Evolutionary conservation across 1,140 invertebrate genomes (phyloP).

Genomic region (Dufourea novaeangliae): DNA sequence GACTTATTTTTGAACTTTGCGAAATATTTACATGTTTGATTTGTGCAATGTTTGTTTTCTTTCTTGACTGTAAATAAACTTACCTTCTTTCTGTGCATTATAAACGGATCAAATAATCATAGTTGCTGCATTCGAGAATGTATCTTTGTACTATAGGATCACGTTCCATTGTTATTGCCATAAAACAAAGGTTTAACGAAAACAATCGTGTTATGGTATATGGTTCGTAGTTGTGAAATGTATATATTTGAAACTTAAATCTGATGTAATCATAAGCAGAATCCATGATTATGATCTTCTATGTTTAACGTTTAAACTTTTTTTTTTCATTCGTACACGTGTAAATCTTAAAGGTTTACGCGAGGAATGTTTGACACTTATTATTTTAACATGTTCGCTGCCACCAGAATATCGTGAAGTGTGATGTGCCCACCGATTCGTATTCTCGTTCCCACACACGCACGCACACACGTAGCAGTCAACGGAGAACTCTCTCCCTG

Average conservation of each 20-base stretch:
- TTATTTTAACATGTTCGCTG: too few species aligned
- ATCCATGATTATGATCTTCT: conserved; percentile 12
- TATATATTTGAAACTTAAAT: conserved; percentile 12
- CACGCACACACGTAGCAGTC: too few species aligned
- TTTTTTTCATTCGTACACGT: background rate
- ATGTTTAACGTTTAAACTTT: background rate
- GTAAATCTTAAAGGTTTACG: background rate
- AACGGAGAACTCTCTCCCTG: too few species aligned
- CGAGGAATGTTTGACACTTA: background rate
- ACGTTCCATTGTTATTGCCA: background rate
- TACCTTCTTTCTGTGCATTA: conserved; percentile 29
- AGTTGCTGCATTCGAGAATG: conserved; percentile 8
- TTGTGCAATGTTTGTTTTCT: background rate
- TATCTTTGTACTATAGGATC: background rate
- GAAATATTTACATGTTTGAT: background rate
- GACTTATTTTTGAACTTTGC: conserved; percentile 3
- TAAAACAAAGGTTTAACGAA: conserved; percentile 4
- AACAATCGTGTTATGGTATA: background rate
- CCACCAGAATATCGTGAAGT: too few species aligned
- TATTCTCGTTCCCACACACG: too few species aligned
- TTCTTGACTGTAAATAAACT: conserved; percentile 31
- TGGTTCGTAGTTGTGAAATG: background rate
- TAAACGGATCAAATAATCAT: conserved; percentile 33
- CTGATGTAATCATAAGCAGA: conserved; percentile 18
- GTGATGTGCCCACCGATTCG: too few species aligned